A percentile compares a stretch with the other conserved stretches of the same genome.
Conservation (phyloP, 2,113 vertebrate species). For the Pteronura brasiliensis region DNA sequence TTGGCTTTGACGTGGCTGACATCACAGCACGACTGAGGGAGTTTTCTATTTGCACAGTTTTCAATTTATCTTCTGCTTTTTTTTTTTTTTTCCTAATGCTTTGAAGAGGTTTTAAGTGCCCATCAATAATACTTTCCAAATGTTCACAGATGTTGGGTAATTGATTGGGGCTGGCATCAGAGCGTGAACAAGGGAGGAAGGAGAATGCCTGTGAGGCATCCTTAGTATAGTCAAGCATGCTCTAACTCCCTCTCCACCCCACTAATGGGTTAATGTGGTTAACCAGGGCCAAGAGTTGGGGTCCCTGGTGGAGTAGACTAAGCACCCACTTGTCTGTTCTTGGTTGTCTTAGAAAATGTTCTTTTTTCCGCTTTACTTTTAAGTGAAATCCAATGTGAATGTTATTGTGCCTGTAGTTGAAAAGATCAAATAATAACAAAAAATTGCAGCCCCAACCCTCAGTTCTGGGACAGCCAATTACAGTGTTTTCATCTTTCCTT, state of each 20-base stretch:
- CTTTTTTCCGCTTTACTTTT: neutral
- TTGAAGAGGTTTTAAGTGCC: neutral
- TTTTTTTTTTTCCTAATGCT: neutral
- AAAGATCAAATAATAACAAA: neutral
- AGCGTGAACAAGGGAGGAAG: neutral
- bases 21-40: neutral
- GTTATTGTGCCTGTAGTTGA: neutral
- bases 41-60: neutral
- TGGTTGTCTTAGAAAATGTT: neutral
- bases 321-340: neutral
- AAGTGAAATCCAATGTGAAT: neutral
- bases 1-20: too few species aligned
- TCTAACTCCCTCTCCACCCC: too few species aligned
- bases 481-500: neutral
- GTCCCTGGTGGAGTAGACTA: neutral
- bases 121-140: neutral
- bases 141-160: neutral
- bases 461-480: neutral
- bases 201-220: neutral
- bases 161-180: neutral
- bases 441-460: neutral
- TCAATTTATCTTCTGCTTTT: neutral
- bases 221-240: neutral
- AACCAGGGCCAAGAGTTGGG: neutral
- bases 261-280: neutral